Evolutionary conservation across 2,113 vertebrate species (phyloP).

Genomic region (Butastur rufipennis): DNA sequence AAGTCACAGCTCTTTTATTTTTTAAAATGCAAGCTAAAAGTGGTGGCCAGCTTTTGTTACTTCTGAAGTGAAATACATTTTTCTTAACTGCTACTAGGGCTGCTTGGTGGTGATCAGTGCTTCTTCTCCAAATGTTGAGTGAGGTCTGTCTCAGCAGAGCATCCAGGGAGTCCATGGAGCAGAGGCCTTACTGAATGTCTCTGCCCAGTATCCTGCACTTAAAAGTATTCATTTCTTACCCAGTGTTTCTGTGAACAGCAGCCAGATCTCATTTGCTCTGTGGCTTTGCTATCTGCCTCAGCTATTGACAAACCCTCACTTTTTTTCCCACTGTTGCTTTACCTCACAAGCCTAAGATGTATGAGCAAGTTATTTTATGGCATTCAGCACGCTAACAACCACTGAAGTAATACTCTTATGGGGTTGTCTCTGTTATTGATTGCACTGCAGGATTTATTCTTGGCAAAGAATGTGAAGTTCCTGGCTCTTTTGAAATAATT

Average conservation of each 20-base stretch:
- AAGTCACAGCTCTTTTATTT: neutral
- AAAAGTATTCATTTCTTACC: neutral
- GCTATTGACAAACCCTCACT: neutral
- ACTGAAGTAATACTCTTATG: neutral
- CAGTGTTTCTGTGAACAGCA: neutral
- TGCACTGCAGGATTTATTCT: neutral
- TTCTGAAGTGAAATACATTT: neutral
- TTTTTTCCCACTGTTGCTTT: neutral
- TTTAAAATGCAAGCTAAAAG: neutral
- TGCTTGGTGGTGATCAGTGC: neutral
- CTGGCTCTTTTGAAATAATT: neutral
- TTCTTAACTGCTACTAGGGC: neutral
- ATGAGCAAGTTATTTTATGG: neutral
- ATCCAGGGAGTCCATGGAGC: neutral
- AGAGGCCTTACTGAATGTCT: neutral
- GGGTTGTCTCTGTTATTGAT: neutral
- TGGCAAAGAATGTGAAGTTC: neutral
- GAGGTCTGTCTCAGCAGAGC: neutral
- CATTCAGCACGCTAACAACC: neutral
- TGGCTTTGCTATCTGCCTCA: neutral
- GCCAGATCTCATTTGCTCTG: neutral
- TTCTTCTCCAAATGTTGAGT: neutral
- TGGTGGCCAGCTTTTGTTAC: neutral
- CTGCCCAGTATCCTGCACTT: neutral
- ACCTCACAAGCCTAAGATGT: neutral